A percentile compares a stretch with the other conserved stretches of the same genome.
Evolutionary conservation across 1,140 invertebrate species (phyloP).

Genomic region (Heliothis virescens): DNA sequence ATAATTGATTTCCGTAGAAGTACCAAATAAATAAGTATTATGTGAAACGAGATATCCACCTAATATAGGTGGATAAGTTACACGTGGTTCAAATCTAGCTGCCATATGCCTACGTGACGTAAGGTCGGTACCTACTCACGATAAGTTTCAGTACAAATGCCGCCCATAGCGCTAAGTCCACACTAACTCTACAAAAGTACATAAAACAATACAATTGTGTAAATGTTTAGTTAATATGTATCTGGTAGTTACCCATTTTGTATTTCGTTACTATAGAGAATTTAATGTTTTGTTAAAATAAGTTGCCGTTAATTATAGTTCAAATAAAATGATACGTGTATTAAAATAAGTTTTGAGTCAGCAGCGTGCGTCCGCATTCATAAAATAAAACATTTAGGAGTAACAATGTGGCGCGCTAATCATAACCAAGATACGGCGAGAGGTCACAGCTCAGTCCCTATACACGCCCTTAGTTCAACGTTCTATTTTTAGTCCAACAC

Average conservation of each 20-base stretch:
- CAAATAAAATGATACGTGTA: neutral
- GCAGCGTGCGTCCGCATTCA: neutral
- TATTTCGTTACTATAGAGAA: neutral
- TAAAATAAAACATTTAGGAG: slow-evolving; percentile 20
- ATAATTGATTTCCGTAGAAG: too few relatives aligned
- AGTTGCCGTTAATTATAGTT: neutral
- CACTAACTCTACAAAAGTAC: neutral
- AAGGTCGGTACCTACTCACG: neutral
- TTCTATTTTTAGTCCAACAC: slow-evolving; percentile 48
- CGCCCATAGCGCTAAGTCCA: neutral
- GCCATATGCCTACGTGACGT: neutral
- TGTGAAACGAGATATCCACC: too few relatives aligned
- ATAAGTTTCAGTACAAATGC: neutral
- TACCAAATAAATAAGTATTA: too few relatives aligned
- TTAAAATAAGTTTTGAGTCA: neutral
- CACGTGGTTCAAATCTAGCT: neutral
- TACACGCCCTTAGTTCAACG: slow-evolving; percentile 45
- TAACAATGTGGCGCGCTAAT: slow-evolving; percentile 13
- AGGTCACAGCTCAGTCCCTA: slow-evolving; percentile 42
- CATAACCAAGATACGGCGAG: slow-evolving; percentile 18
- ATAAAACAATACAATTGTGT: neutral
- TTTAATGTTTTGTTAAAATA: neutral
- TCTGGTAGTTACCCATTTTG: neutral
- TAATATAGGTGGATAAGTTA: too few relatives aligned
- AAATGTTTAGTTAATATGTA: neutral